Evolutionary conservation across 1,140 invertebrate species (phyloP), one percentile per base, ranked within the genome.

Genomic region (Drosophila seguyi): DNA sequence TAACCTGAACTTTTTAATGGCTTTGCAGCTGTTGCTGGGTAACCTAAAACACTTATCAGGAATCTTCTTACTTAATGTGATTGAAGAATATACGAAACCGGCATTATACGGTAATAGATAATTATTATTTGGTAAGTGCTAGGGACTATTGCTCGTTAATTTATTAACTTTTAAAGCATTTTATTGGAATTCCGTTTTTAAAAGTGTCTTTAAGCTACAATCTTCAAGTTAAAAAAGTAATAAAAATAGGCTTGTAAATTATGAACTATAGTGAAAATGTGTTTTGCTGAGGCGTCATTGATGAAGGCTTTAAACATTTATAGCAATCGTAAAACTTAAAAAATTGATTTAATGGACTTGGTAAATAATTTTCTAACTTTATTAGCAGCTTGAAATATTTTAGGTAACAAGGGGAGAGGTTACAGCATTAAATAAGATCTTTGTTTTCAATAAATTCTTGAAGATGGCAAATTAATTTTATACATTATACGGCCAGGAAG

Each of bases 1-100:
- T 13, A 22, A 34, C 18, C 22, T 14, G 29, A 36, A 50, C 53
- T 42, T 20, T 13, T 10, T 16, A 62, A 39, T 25, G 36, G 52
- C 31, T 38, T 36, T 36, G 14, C 52, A 53, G 52, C 31, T 53
- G 52, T 53, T 53, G 20, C 31, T 22, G 31, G 52, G 1, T 38
- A 53, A 53, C 10, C 1, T 22, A 36, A 22, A 36, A 8, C 14
- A 53, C 18, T 36, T 48, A 6, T 10, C n/a, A 27, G 45, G 14
- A 25, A n/a, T 29, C 3, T 18, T 50, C 10, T 3, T n/a, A 50
- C 27, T 50, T 31, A 50, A 18, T 18, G 13, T 18, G 16, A 29
- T 50, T 50, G 4, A 2, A 18, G 10, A 18, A 4, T 50, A 50
- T 31, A 4, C 5, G 10, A 1, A 18, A 31, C 31, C 2, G 3